phyloP scores from a whole-genome alignment of 2,797 vertebrate genomes.

The Chaenodraco wilsoni region DNA sequence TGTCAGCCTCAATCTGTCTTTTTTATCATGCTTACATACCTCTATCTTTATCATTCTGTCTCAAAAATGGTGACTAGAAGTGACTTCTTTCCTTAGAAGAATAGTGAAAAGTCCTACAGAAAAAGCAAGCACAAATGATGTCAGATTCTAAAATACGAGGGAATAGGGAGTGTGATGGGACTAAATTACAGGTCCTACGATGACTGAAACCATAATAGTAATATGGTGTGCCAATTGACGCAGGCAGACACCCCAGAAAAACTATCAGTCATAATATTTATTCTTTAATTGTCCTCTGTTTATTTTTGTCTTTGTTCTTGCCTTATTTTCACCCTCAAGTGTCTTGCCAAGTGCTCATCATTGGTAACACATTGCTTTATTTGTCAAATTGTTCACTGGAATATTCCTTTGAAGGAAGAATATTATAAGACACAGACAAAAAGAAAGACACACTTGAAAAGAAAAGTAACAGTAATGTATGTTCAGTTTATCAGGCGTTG shows the following conservation, averaged over 20 bases:
- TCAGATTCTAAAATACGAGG: slow-evolving; percentile 50
- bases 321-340: slow-evolving; percentile 47
- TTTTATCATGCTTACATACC: slow-evolving; percentile 34
- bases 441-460: slow-evolving; percentile 34
- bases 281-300: slow-evolving; percentile 52
- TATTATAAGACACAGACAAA: slow-evolving; percentile 18
- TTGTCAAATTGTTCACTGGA: slow-evolving; percentile 60
- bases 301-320: slow-evolving; percentile 55
- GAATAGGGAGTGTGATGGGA: slow-evolving; percentile 46
- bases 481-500: slow-evolving; percentile 41
- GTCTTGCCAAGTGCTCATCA: slow-evolving; percentile 55
- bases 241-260: slow-evolving; percentile 62
- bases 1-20: slow-evolving; percentile 15
- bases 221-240: slow-evolving; percentile 64
- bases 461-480: slow-evolving; percentile 43
- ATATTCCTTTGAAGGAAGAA: slow-evolving; percentile 49
- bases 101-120: slow-evolving; percentile 2
- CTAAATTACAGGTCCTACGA: slow-evolving; percentile 66
- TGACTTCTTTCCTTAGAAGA: slow-evolving; percentile 21
- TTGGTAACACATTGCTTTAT: slow-evolving; percentile 63
- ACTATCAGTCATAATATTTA: slow-evolving; percentile 80
- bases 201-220: slow-evolving; percentile 61
- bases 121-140: slow-evolving; percentile 18
- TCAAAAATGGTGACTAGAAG: slow-evolving; percentile 44
- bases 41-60: slow-evolving; percentile 29